Base-by-base conservation (phyloP, 2,113 vertebrate species). In the Ploceus nigricollis region DNA sequence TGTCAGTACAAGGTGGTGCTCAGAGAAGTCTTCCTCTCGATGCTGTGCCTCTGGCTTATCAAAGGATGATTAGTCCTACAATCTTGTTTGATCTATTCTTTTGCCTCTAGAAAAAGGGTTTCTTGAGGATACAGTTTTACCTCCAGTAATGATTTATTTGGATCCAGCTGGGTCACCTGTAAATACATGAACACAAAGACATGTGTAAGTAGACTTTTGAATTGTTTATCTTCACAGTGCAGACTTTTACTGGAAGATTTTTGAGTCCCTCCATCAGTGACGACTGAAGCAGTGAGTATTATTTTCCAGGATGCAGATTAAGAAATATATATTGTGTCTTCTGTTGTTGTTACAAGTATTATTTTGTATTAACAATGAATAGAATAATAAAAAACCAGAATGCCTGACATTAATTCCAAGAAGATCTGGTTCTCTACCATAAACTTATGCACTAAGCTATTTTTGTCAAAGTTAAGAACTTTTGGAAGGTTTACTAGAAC, bases 71-170 rank as follows among this genome's bases (percentile, higher is more conserved):
- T 40, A 97, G 95, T 98, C 97, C 96, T 95, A 96, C 82, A 53
- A 70, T 96, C 94, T 92, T 81, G 91, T 94, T 64, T 58, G 39
- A 93, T 47, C 98, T 99, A 99, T 93, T 99, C 99, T 97, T 99
- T 99, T 92, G 99, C 99, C 98, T 99, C 99, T 97, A 99, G 98
- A 97, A 99, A 99, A 96, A 99, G 99, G 61, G 99, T 99, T 99
- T 99, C 99, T 98, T 99, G 99, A 96, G 99, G 99, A 96, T 99
- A 99, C 97, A 99, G 97, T 98, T 99, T 99, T 97, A 99, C 98
- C 97, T 99, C 99, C 98, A 99, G 95, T 97, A 99, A 98, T 60
- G 98, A 99, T 76, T 98, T 99, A 86, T 98, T 98, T 82, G 99
- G 98, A 94, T 99, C 99, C 98, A 99, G 87, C 97, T 99, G 99